Evolutionary conservation across 2,113 vertebrate species (phyloP).

Genomic region (Uria lomvia): DNA sequence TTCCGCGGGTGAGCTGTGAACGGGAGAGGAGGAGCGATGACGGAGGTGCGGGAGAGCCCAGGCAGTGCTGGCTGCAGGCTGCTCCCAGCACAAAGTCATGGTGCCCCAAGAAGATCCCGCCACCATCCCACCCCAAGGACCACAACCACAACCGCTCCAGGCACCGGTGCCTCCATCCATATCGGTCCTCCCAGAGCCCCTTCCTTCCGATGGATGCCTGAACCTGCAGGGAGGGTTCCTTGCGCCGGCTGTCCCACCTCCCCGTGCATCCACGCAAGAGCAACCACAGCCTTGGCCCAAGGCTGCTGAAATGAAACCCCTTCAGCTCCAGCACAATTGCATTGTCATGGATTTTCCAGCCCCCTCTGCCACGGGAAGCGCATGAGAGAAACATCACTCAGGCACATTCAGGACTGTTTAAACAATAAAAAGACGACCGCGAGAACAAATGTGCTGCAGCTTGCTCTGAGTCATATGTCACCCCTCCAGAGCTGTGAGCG

Average conservation of each 20-base stretch:
- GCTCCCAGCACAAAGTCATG: not conserved
- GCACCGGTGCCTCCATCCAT: not conserved
- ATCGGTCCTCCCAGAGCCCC: not conserved
- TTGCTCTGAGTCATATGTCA: not conserved
- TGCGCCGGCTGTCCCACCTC: not conserved
- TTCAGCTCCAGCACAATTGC: not conserved
- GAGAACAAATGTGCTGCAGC: not conserved
- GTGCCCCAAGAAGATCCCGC: not conserved
- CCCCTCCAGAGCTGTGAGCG: not conserved
- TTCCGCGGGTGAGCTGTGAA: not conserved
- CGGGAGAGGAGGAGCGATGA: accelerated
- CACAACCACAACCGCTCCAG: not conserved
- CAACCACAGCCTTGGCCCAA: not conserved
- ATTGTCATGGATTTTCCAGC: not conserved
- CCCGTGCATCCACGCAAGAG: not conserved
- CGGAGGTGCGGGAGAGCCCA: not conserved
- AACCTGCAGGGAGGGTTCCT: not conserved
- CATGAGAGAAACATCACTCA: not conserved
- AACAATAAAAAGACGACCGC: not conserved
- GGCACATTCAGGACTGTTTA: not conserved
- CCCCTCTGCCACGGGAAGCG: not conserved
- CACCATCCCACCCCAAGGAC: not conserved
- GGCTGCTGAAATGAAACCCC: not conserved
- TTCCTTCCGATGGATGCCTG: not conserved
- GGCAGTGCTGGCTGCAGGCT: not conserved